Conservation (phyloP, 2,113 vertebrate species). For the Trachemys scripta region DNA sequence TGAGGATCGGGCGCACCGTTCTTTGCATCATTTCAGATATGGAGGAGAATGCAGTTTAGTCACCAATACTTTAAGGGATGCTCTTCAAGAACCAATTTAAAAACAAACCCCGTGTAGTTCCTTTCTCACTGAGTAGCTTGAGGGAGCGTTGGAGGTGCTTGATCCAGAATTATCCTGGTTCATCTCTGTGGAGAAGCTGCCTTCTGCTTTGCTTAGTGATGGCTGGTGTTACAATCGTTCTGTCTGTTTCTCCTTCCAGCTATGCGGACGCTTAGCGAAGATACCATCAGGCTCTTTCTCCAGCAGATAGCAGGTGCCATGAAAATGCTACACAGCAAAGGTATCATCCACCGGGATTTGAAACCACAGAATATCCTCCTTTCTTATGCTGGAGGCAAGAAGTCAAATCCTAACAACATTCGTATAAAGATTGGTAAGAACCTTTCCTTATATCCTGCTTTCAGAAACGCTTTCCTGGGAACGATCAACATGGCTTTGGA, state of each 20-base stretch:
- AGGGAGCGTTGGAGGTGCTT: background rate
- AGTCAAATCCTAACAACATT: slow-evolving; percentile 88
- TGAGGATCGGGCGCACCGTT: background rate
- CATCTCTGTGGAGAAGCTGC: background rate
- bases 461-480: background rate
- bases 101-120: background rate
- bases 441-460: rapidly evolving
- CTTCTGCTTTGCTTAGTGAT: slow-evolving; percentile 13
- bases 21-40: background rate
- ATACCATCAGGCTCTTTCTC: slow-evolving; percentile 95
- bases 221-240: background rate
- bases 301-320: slow-evolving; percentile 96
- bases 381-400: slow-evolving; percentile 86
- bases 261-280: slow-evolving; percentile 94
- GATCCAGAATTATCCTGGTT: slow-evolving; percentile 1
- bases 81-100: background rate
- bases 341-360: slow-evolving; percentile 95
- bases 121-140: background rate
- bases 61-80: background rate
- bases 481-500: background rate
- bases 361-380: slow-evolving; percentile 98
- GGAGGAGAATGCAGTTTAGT: background rate
- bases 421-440: slow-evolving; percentile 93
- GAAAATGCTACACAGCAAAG: slow-evolving; percentile 92
- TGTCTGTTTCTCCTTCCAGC: slow-evolving; percentile 73